Conservation (phyloP, 2,888 invertebrate species). For the Leptopterna dolabrata region DNA sequence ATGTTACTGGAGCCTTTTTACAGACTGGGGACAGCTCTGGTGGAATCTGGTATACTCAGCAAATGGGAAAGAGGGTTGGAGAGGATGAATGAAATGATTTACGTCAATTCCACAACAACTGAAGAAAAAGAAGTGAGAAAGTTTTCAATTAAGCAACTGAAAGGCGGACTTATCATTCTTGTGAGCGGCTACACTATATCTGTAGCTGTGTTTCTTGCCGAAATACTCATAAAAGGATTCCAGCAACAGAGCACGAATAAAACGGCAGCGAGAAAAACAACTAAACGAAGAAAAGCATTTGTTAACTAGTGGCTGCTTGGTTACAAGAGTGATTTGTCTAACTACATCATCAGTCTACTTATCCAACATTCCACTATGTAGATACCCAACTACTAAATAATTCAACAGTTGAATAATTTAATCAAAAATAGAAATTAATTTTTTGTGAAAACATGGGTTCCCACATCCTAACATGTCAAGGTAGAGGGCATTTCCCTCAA, state of each 20-base stretch:
- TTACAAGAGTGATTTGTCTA: no score
- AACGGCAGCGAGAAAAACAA: neutral
- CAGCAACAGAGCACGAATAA: neutral
- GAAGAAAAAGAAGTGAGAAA: slow-evolving; percentile 16
- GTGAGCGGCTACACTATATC: slow-evolving; percentile 15
- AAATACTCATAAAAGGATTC: slow-evolving; percentile 43
- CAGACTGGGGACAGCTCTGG: slow-evolving; percentile 23
- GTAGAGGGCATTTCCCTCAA: no score
- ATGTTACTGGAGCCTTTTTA: slow-evolving; percentile 53
- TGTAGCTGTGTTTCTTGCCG: neutral
- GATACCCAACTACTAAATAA: no score
- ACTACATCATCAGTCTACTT: no score
- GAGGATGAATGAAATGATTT: neutral
- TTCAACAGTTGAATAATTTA: no score
- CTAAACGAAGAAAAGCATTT: neutral
- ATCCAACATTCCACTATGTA: no score
- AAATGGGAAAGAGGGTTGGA: slow-evolving; percentile 44
- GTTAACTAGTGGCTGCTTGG: no score
- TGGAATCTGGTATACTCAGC: slow-evolving; percentile 54
- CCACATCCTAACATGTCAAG: no score
- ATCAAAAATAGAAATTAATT: no score
- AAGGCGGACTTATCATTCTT: slow-evolving; percentile 37
- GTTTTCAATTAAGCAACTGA: slow-evolving; percentile 37
- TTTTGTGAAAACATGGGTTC: no score
- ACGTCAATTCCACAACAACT: neutral